A percentile compares a stretch with the other conserved stretches of the same genome.
These are phyloP conservation scores for Chelonia mydas DNA, from an alignment of 2,797 vertebrate species.

Conservation along the genomic window DNA sequence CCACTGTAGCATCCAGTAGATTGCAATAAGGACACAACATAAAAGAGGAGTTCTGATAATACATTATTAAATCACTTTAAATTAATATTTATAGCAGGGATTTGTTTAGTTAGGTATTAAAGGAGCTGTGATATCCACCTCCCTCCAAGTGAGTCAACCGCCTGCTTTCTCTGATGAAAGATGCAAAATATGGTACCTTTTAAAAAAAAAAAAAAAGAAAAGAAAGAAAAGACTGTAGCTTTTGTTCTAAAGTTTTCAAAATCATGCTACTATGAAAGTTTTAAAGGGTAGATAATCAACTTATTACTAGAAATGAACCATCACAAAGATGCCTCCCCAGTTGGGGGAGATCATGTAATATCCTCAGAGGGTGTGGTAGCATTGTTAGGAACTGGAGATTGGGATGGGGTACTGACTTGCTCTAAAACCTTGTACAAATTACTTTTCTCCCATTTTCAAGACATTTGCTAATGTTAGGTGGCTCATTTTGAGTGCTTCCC, in stretches of 20 bases:
- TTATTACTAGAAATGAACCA: not conserved
- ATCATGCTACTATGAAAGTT: not conserved
- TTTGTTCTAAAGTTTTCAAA: not conserved
- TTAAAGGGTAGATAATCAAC: not conserved
- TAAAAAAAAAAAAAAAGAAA: not conserved
- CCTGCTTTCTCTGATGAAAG: not conserved
- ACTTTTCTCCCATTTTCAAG: not conserved
- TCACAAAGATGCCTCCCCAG: not conserved
- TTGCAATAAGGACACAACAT: not conserved
- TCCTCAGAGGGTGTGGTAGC: not conserved
- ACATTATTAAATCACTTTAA: conserved; percentile 13
- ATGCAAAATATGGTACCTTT: not conserved
- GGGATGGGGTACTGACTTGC: not conserved
- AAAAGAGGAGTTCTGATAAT: not conserved
- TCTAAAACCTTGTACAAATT: not conserved
- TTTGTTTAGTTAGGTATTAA: not conserved
- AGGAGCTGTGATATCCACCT: conserved; percentile 6
- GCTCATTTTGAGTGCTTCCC: not conserved
- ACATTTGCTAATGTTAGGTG: not conserved
- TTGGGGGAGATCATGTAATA: not conserved
- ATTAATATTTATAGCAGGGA: conserved; percentile 52
- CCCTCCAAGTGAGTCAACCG: not conserved
- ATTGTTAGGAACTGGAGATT: not conserved
- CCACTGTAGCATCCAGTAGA: not conserved
- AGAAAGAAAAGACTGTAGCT: not conserved